phyloP scores from a whole-genome alignment of 2,113 vertebrate genomes.

The Himantopus leucocephalus region DNA sequence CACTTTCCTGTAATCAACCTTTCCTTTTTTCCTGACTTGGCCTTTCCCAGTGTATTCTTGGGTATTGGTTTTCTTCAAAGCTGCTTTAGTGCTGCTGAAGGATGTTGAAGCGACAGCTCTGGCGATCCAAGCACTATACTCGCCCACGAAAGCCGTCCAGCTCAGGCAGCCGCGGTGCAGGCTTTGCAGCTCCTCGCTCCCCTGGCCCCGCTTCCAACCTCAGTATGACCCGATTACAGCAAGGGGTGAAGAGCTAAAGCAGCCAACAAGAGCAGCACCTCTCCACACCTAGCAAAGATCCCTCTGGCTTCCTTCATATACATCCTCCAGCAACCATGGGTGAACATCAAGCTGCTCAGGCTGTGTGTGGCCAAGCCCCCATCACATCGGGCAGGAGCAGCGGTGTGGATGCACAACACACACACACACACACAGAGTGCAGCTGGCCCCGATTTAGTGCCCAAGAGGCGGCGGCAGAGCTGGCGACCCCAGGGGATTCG shows the following conservation, averaged over 20 bases:
- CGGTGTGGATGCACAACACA: fast-evolving
- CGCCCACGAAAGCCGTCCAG: fast-evolving
- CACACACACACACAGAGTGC: neutral
- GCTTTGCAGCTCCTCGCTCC: neutral
- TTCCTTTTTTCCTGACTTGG: neutral
- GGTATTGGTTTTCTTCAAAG: neutral
- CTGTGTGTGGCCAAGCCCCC: neutral
- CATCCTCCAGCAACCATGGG: fast-evolving
- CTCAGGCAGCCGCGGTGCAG: fast-evolving
- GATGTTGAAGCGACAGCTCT: neutral
- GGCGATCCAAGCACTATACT: neutral
- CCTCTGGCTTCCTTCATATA: fast-evolving
- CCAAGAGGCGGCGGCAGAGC: neutral
- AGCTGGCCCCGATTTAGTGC: fast-evolving
- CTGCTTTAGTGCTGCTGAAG: neutral
- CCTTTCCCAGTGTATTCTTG: neutral
- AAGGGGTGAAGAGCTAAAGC: neutral
- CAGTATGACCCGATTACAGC: neutral
- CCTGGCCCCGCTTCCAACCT: neutral
- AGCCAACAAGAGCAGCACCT: neutral
- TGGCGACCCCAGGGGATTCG: neutral
- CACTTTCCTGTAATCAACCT: slow-evolving; percentile 27
- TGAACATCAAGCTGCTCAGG: neutral
- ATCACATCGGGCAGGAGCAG: fast-evolving
- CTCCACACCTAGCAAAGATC: neutral